Percentiles rank a stretch among this genome's conserved stretches.
Conservation (phyloP, 2,797 vertebrate genomes). For the Smutsia gigantea region DNA sequence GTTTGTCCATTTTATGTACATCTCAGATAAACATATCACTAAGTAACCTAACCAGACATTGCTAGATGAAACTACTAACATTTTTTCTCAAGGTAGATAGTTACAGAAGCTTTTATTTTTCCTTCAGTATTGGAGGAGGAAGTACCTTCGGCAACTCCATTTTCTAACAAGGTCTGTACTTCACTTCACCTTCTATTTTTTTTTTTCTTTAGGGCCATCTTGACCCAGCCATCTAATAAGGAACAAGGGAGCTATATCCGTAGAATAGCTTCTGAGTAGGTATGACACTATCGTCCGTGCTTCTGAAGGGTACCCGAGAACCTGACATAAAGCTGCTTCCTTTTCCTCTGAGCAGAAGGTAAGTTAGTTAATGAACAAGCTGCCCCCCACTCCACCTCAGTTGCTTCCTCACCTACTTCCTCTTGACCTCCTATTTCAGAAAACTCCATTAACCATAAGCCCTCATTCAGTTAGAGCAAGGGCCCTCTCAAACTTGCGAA, state of each 20-base stretch:
- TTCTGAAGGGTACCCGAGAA: background rate
- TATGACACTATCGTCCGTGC: background rate
- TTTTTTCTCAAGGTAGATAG: background rate
- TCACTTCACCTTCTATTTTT: background rate
- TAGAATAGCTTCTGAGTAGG: background rate
- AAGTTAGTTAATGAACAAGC: background rate
- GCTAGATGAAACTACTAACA: background rate
- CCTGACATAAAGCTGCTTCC: accelerated
- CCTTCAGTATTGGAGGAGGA: background rate
- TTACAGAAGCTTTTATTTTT: background rate
- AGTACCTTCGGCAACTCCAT: background rate
- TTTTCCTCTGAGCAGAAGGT: background rate
- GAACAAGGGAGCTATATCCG: background rate
- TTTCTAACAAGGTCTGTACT: background rate
- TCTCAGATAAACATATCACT: background rate
- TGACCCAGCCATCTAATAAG: background rate
- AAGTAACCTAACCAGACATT: background rate
- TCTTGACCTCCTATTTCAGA: background rate
- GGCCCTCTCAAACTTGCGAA: background rate
- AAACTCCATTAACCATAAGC: background rate
- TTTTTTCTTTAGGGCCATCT: background rate
- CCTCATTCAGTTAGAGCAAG: background rate
- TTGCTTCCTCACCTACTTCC: background rate
- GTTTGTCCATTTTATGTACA: background rate
- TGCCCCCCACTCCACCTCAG: background rate